A percentile compares a stretch with the other conserved stretches of the same genome.
Evolutionary conservation across 2,113 vertebrate species (phyloP).

Genomic region (Anthoscopus minutus): DNA sequence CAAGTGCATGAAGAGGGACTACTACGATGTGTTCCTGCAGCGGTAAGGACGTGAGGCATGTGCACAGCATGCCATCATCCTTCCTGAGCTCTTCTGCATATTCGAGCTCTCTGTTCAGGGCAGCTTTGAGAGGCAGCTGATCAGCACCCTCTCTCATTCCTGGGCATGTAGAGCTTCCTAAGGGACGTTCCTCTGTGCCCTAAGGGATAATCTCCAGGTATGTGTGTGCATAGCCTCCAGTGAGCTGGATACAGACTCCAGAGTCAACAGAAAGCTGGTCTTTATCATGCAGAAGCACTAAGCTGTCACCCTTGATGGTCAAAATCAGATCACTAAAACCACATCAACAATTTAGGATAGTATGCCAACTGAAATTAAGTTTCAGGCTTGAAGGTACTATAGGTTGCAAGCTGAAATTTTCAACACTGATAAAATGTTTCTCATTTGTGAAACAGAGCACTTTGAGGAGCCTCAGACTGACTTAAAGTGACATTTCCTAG

Average conservation of each 20-base stretch:
- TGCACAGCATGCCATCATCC: background rate
- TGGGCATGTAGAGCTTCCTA: background rate
- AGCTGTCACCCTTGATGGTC: background rate
- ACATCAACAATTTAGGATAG: background rate
- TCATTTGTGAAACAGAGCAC: background rate
- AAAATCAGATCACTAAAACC: background rate
- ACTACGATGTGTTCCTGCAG: constrained; percentile 89
- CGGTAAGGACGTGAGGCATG: constrained; percentile 66
- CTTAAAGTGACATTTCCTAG: background rate
- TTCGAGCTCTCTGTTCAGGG: background rate
- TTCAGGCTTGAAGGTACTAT: background rate
- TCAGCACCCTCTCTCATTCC: background rate
- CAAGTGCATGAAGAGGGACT: constrained; percentile 86
- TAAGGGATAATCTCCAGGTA: background rate
- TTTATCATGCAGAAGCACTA: background rate
- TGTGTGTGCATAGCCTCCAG: background rate
- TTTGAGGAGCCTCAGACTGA: background rate
- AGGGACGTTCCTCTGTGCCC: background rate
- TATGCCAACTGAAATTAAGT: background rate
- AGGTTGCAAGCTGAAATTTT: background rate
- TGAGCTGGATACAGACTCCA: background rate
- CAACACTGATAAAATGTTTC: background rate
- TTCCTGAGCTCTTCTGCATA: background rate
- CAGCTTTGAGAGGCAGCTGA: background rate
- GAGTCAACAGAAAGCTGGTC: background rate